Conservation (phyloP, 2,797 vertebrate species). For the Bothrops alternatus region DNA sequence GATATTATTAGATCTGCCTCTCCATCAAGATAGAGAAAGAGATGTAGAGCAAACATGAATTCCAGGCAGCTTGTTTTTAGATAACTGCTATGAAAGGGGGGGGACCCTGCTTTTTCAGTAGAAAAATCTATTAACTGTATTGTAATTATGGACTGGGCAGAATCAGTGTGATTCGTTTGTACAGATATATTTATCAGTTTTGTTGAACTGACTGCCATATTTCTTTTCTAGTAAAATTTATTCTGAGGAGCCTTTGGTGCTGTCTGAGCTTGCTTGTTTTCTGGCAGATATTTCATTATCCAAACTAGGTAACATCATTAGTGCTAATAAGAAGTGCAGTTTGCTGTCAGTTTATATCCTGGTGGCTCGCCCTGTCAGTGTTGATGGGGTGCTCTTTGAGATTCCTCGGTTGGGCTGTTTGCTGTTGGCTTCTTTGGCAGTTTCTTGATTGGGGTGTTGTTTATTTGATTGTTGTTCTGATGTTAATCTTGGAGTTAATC, state of each 20-base stretch:
- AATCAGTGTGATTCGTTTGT: not conserved
- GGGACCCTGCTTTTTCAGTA: not conserved
- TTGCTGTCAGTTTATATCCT: not conserved
- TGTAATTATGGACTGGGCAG: not conserved
- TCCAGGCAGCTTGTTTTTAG: slow-evolving; percentile 18
- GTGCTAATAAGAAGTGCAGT: not conserved
- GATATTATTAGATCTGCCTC: not conserved
- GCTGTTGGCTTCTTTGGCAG: not conserved
- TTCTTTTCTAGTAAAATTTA: not conserved
- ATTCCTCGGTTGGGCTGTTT: not conserved
- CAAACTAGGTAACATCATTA: not conserved
- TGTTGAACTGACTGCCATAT: not conserved
- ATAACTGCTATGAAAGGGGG: not conserved
- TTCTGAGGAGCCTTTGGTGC: not conserved
- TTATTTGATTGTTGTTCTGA: not conserved
- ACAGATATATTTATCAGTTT: not conserved
- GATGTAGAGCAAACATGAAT: not conserved
- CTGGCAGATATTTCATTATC: not conserved
- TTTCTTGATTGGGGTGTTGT: not conserved
- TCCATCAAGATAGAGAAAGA: not conserved
- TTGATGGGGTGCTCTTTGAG: not conserved
- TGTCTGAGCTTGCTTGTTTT: not conserved
- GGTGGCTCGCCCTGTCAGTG: not conserved
- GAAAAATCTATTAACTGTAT: not conserved
- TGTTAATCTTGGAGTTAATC: not conserved